These are phyloP conservation scores for Falcaria lacertinaria DNA, from an alignment of 2,888 invertebrate species.

Conservation along the genomic window DNA sequence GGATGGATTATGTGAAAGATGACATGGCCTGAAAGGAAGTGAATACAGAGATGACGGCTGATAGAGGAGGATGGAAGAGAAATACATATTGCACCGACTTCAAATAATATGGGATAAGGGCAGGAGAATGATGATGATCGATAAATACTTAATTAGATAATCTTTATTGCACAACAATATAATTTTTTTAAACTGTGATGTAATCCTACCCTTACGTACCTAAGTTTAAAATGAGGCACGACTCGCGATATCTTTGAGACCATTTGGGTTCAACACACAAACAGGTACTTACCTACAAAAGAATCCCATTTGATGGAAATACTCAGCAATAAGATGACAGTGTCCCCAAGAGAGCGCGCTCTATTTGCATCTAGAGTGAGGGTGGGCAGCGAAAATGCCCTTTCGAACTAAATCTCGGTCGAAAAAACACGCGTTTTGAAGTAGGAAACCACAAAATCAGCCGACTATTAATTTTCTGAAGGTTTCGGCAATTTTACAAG, in stretches of 20 bases:
- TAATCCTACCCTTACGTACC: neutral
- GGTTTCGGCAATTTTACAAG: too few species aligned
- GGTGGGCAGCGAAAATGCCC: slow-evolving; percentile 20
- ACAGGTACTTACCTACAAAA: slow-evolving; percentile 47
- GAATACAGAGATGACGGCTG: too few species aligned
- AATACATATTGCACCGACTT: too few species aligned
- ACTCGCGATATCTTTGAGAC: slow-evolving; percentile 32
- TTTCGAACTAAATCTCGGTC: neutral
- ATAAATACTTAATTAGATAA: too few species aligned
- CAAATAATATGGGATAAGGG: too few species aligned
- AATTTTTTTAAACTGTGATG: too few species aligned
- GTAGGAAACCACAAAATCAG: neutral
- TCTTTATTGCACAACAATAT: too few species aligned
- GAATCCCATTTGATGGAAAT: slow-evolving; percentile 68
- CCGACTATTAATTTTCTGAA: too few species aligned
- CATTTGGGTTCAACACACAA: slow-evolving; percentile 43
- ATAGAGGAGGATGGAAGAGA: too few species aligned
- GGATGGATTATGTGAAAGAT: too few species aligned
- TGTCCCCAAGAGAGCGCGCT: slow-evolving; percentile 38
- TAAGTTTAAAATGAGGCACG: slow-evolving; percentile 15
- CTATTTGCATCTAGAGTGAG: slow-evolving; percentile 13
- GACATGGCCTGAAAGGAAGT: too few species aligned
- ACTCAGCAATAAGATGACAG: slow-evolving; percentile 63
- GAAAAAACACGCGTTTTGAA: neutral
- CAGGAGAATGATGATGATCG: too few species aligned